Percentiles rank a stretch among this genome's conserved stretches.
These are phyloP conservation scores for Odontomachus brunneus DNA, from an alignment of 1,140 invertebrate species.

Conservation along the genomic window DNA sequence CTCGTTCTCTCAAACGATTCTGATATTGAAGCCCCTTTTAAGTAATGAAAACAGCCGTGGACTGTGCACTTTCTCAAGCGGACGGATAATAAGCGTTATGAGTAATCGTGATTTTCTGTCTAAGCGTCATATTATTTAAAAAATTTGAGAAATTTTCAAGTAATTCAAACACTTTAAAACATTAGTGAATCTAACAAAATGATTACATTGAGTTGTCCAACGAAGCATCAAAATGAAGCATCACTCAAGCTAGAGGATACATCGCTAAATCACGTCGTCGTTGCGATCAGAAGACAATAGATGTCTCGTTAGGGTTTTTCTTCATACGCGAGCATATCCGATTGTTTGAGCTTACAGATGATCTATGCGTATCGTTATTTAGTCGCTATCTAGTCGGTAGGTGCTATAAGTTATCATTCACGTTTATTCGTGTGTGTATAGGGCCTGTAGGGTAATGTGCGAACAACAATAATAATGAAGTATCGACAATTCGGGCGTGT, in stretches of 20 bases:
- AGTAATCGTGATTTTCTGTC: background rate
- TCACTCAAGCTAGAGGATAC: too few species aligned
- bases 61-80: constrained; percentile 15
- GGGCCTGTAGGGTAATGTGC: constrained; percentile 30
- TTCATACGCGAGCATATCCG: constrained; percentile 67
- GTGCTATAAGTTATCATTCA: constrained; percentile 54
- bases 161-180: too few species aligned
- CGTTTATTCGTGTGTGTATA: constrained; percentile 36
- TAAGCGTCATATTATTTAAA: too few species aligned
- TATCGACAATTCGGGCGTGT: constrained; percentile 29
- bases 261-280: constrained; percentile 27
- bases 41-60: background rate
- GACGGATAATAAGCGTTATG: background rate
- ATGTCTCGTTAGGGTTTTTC: constrained; percentile 43
- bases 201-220: background rate
- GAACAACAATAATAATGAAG: constrained; percentile 10
- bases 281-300: constrained; percentile 66
- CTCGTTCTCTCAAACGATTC: background rate
- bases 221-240: background rate
- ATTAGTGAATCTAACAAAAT: background rate
- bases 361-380: constrained; percentile 77
- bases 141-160: background rate
- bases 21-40: background rate
- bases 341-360: constrained; percentile 77
- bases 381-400: constrained; percentile 64